A percentile compares a stretch with the other conserved stretches of the same genome.
phyloP scores from a whole-genome alignment of 2,113 vertebrate species.

The Gopherus evgoodei region DNA sequence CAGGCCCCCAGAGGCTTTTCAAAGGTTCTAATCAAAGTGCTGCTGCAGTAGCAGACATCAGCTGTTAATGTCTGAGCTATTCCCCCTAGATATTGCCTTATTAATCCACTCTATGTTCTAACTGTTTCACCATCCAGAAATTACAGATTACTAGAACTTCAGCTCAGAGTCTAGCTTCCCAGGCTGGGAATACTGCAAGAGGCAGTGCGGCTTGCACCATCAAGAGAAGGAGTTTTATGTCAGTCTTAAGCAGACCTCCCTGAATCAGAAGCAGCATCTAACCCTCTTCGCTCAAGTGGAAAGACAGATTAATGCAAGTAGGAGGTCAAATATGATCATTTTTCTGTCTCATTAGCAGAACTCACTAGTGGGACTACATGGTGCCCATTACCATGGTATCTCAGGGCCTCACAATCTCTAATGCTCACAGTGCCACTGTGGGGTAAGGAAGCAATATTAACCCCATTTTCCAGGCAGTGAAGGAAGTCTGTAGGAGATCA shows the following conservation, averaged over 20 bases:
- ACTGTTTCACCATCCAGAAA: background rate
- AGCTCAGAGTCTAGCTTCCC: background rate
- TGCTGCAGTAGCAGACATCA: background rate
- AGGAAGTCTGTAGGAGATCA: background rate
- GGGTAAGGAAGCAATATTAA: background rate
- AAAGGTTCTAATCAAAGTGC: background rate
- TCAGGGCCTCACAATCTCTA: background rate
- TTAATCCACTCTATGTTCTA: background rate
- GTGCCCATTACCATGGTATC: background rate
- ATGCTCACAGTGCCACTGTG: background rate
- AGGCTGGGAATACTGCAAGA: background rate
- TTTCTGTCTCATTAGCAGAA: background rate
- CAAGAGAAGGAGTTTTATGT: background rate
- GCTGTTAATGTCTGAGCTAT: background rate
- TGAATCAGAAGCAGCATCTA: background rate
- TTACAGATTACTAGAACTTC: background rate
- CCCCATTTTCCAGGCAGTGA: background rate
- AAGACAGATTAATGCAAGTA: background rate
- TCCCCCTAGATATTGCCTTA: background rate
- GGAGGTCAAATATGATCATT: background rate
- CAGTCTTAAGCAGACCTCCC: background rate
- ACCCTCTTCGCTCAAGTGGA: background rate
- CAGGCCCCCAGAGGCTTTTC: background rate
- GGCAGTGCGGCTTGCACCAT: background rate
- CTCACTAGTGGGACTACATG: background rate